phyloP scores from a whole-genome alignment of 2,797 vertebrate genomes.

The Falco novaeseelandiae region DNA sequence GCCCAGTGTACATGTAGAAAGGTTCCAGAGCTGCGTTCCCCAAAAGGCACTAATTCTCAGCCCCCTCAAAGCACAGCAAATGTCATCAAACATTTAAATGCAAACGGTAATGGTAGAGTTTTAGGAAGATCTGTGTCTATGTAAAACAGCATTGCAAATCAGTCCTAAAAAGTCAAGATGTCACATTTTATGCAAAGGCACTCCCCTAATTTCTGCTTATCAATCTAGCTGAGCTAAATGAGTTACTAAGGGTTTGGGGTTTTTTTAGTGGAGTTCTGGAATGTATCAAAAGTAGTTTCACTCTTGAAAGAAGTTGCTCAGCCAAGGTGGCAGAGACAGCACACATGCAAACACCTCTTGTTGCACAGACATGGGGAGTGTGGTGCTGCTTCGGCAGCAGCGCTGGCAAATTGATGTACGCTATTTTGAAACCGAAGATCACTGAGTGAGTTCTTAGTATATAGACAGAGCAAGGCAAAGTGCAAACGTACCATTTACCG shows the following conservation, averaged over 20 bases:
- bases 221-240: not conserved
- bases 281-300: not conserved
- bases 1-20: not conserved
- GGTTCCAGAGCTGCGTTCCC: not conserved
- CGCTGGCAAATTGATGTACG: not conserved
- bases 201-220: not conserved
- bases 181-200: not conserved
- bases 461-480: slow-evolving; percentile 9
- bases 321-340: not conserved
- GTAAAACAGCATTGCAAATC: slow-evolving; percentile 11
- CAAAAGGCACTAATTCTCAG: not conserved
- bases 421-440: not conserved
- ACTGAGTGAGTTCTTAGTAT: not conserved
- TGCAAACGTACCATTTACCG: slow-evolving; percentile 29
- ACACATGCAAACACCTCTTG: not conserved
- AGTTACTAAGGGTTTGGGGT: not conserved
- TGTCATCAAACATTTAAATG: not conserved
- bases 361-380: not conserved
- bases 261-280: not conserved
- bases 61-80: not conserved
- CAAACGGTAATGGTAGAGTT: not conserved
- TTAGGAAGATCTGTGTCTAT: not conserved
- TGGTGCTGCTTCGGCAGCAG: not conserved
- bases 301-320: not conserved
- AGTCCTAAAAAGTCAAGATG: not conserved